A percentile compares a stretch with the other conserved stretches of the same genome.
These are phyloP conservation scores for Leucania comma DNA, from an alignment of 2,888 invertebrate species.

Conservation along the genomic window DNA sequence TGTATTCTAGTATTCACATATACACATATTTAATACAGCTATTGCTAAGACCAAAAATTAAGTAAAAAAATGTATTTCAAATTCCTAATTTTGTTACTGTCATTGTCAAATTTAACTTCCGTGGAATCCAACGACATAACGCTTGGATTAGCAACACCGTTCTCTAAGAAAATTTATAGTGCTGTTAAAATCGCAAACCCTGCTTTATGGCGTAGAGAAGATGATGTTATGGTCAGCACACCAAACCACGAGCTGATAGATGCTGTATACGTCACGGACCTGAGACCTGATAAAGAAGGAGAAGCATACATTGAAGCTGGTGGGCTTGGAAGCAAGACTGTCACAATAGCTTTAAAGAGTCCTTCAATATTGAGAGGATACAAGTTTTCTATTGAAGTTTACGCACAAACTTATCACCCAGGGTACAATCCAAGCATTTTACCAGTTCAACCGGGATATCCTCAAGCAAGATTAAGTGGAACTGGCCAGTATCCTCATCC, in stretches of 20 bases:
- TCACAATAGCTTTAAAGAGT: conserved; percentile 82
- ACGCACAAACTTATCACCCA: conserved; percentile 69
- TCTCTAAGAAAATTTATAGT: conserved; percentile 78
- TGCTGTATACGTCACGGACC: conserved; percentile 80
- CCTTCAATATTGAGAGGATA: conserved; percentile 83
- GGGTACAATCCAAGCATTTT: conserved; percentile 26
- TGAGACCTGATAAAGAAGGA: conserved; percentile 83
- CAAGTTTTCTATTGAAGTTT: conserved; percentile 83
- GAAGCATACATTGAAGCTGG: conserved; percentile 81
- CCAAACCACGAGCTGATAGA: conserved; percentile 77
- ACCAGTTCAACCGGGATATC: conserved; percentile 32
- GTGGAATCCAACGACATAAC: conserved; percentile 58
- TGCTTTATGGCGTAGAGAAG: conserved; percentile 82
- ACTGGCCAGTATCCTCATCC: conserved; percentile 29
- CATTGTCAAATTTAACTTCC: conserved; percentile 20
- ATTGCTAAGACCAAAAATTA: neutral
- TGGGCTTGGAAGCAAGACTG: conserved; percentile 80
- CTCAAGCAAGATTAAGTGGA: conserved; percentile 41
- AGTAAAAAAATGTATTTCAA: conserved; percentile 34
- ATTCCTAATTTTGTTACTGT: neutral
- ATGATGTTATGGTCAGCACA: conserved; percentile 77
- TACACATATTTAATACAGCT: neutral
- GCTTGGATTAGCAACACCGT: conserved; percentile 58
- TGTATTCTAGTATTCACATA: conserved; percentile 12
- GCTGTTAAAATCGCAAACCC: conserved; percentile 80